phyloP scores from a whole-genome alignment of 2,888 invertebrate species.

The Gastracanthus pulcherrimus region DNA sequence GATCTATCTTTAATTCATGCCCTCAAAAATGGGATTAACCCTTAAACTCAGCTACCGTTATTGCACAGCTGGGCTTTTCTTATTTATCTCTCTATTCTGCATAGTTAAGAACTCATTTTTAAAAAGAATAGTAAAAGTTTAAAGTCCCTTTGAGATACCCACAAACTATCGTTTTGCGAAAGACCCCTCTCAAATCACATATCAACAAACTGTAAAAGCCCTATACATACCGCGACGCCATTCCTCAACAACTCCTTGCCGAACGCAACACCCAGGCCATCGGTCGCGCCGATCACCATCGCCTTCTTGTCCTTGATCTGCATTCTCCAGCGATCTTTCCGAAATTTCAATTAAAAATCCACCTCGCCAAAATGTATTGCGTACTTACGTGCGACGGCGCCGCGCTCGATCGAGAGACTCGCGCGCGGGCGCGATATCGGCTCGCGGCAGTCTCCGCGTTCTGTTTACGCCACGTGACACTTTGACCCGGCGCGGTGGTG shows the following conservation, averaged over 20 bases:
- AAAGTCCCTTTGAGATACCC: no score
- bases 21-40: no score
- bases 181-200: no score
- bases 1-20: no score
- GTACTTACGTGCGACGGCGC: neutral
- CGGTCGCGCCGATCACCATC: conserved; percentile 71
- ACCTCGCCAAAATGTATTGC: neutral
- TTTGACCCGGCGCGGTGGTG: conserved; percentile 10
- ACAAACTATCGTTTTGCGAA: no score
- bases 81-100: no score
- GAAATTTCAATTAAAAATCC: neutral
- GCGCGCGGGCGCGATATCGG: neutral
- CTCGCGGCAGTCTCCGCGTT: neutral
- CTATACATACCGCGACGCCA: conserved; percentile 68
- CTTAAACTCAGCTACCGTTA: no score
- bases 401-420: neutral
- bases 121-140: no score
- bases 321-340: conserved; percentile 62
- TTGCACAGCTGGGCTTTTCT: no score
- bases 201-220: no score
- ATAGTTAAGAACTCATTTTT: no score
- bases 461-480: conserved; percentile 13
- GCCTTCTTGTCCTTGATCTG: conserved; percentile 74
- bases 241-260: conserved; percentile 71
- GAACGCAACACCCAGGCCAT: conserved; percentile 68